Evolutionary conservation across 2,888 invertebrate species (phyloP).

Genomic region (Sisyra terminalis): DNA sequence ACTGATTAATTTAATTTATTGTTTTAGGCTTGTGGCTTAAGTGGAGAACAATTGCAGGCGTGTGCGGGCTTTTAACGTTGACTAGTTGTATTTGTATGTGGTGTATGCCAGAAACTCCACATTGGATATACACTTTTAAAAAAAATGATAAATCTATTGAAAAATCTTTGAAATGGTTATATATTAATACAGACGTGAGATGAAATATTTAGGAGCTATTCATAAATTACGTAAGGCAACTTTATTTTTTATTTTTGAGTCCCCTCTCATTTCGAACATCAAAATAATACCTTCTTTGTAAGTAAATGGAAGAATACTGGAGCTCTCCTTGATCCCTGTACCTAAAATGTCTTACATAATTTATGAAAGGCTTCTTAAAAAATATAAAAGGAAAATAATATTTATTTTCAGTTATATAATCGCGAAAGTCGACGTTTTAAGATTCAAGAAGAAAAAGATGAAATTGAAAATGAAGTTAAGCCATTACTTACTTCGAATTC

Average conservation of each 20-base stretch:
- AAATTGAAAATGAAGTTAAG: not conserved
- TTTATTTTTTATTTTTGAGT: too few relatives aligned
- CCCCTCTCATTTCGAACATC: too few relatives aligned
- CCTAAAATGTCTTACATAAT: slow-evolving; percentile 9
- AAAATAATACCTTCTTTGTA: too few relatives aligned
- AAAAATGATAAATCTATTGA: slow-evolving; percentile 21
- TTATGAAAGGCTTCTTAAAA: too few relatives aligned
- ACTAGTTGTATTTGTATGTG: slow-evolving; percentile 22
- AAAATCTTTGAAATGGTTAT: slow-evolving; percentile 28
- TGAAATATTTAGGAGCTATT: not conserved
- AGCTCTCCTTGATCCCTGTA: too few relatives aligned
- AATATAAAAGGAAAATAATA: not conserved
- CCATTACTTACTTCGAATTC: not conserved
- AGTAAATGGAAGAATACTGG: too few relatives aligned
- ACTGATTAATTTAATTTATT: not conserved
- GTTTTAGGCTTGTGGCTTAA: slow-evolving; percentile 24
- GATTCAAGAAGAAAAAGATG: slow-evolving; percentile 2
- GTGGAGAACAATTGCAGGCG: slow-evolving; percentile 32
- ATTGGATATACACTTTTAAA: slow-evolving; percentile 34
- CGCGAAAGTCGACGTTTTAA: not conserved
- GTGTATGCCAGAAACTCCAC: slow-evolving; percentile 37
- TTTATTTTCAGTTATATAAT: slow-evolving; percentile 1
- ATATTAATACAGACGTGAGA: slow-evolving; percentile 24
- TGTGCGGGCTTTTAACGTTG: slow-evolving; percentile 25
- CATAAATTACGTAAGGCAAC: too few relatives aligned